Evolutionary conservation across 2,888 invertebrate genomes (phyloP).

Genomic region (Ptilodon capucinus): DNA sequence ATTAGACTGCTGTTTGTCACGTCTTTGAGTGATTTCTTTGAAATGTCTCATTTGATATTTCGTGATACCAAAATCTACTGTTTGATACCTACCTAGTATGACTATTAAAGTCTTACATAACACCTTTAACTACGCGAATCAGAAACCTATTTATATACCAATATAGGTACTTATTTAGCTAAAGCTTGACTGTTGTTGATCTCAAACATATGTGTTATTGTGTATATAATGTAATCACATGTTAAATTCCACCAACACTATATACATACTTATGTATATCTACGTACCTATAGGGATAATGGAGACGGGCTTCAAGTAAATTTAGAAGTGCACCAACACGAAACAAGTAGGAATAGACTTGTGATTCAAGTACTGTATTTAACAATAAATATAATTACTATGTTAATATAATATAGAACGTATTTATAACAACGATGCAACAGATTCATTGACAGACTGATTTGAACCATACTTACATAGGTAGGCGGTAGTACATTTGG

Average conservation of each 20-base stretch:
- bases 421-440: conserved; percentile 47
- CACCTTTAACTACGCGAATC: conserved; percentile 39
- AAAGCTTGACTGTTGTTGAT: conserved; percentile 80
- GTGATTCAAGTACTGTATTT: conserved; percentile 70
- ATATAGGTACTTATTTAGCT: conserved; percentile 65
- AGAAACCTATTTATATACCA: conserved; percentile 40
- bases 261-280: conserved; percentile 49
- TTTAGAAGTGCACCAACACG: conserved; percentile 78
- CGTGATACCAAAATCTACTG: conserved; percentile 20
- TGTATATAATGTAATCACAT: conserved; percentile 81
- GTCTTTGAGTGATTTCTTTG: conserved; percentile 22
- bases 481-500: no score
- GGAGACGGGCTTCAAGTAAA: conserved; percentile 67
- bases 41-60: conserved; percentile 21
- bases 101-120: conserved; percentile 27
- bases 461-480: no score
- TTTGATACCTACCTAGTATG: no score
- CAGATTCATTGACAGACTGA: conserved; percentile 46
- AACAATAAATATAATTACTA: conserved; percentile 61
- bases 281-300: conserved; percentile 58
- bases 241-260: conserved; percentile 75
- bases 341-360: conserved; percentile 71
- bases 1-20: conserved; percentile 34
- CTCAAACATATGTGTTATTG: conserved; percentile 74
- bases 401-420: conserved; percentile 51